Percentiles rank a stretch among this genome's conserved stretches.
Conservation (phyloP, 1,140 invertebrate species). For the Heliconius congener region DNA sequence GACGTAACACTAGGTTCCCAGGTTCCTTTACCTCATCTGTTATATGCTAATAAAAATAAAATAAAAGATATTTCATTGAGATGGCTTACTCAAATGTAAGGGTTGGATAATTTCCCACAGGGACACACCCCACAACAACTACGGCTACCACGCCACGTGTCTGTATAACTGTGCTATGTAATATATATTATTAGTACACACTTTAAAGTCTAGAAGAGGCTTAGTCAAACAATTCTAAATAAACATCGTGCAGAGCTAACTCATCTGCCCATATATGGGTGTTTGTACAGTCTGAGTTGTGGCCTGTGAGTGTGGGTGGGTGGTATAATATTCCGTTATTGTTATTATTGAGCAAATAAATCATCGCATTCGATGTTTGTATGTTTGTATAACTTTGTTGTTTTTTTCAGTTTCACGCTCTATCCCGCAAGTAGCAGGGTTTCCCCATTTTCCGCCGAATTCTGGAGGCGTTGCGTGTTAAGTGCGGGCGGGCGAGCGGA, state of each 20-base stretch:
- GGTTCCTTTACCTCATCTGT: too few species aligned
- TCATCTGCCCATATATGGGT: slow-evolving; percentile 22
- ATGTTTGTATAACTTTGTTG: neutral
- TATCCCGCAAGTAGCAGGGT: neutral
- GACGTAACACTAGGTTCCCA: too few species aligned
- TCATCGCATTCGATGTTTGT: neutral
- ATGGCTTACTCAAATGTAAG: too few species aligned
- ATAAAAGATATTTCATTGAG: too few species aligned
- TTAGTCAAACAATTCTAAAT: neutral
- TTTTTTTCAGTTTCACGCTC: neutral
- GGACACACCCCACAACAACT: neutral
- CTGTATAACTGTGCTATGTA: neutral
- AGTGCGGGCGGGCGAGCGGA: too few species aligned
- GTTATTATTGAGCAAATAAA: neutral
- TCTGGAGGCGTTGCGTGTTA: neutral
- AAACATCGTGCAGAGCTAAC: neutral
- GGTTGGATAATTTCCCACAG: neutral
- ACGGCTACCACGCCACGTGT: neutral
- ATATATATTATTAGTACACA: neutral
- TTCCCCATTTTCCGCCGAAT: too few species aligned
- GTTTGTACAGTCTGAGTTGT: neutral
- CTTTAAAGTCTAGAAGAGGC: neutral
- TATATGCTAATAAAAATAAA: too few species aligned
- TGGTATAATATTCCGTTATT: neutral
- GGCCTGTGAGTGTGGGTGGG: neutral